phyloP scores from a whole-genome alignment of 2,113 vertebrate genomes.

The Aleadryas rufinucha region DNA sequence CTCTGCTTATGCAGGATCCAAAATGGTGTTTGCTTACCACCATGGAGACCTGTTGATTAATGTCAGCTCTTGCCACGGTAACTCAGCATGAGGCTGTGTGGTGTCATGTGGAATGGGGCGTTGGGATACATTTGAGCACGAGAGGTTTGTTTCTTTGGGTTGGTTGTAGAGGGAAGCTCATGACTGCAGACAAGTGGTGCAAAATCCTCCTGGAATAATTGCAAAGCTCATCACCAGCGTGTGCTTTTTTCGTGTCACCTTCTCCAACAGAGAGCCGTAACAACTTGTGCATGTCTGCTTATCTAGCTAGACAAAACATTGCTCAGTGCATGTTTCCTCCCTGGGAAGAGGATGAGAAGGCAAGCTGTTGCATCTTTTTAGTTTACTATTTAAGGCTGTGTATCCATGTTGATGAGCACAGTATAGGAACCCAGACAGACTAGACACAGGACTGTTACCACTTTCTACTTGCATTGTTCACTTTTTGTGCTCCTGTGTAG shows the following conservation, averaged over 20 bases:
- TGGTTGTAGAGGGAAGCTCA: neutral
- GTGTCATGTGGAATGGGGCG: neutral
- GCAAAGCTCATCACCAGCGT: neutral
- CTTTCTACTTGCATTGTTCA: neutral
- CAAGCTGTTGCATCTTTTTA: constrained; percentile 7
- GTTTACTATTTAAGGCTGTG: neutral
- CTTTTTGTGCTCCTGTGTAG: neutral
- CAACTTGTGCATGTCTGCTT: constrained; percentile 12
- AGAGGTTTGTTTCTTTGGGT: neutral
- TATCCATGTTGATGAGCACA: neutral
- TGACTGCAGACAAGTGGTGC: neutral
- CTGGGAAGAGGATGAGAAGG: constrained; percentile 13
- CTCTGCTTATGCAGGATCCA: neutral
- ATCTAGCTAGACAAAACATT: constrained; percentile 42
- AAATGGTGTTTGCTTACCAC: neutral
- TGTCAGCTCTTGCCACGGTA: neutral
- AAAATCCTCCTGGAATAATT: neutral
- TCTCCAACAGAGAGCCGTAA: neutral
- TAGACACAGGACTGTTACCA: neutral
- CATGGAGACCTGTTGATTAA: neutral
- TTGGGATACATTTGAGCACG: rapidly evolving
- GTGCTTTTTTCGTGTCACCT: neutral
- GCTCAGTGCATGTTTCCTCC: neutral
- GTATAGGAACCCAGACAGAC: neutral
- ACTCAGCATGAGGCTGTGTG: neutral